phyloP scores from a whole-genome alignment of 1,140 invertebrate species.

The Heliconius eleuchia region DNA sequence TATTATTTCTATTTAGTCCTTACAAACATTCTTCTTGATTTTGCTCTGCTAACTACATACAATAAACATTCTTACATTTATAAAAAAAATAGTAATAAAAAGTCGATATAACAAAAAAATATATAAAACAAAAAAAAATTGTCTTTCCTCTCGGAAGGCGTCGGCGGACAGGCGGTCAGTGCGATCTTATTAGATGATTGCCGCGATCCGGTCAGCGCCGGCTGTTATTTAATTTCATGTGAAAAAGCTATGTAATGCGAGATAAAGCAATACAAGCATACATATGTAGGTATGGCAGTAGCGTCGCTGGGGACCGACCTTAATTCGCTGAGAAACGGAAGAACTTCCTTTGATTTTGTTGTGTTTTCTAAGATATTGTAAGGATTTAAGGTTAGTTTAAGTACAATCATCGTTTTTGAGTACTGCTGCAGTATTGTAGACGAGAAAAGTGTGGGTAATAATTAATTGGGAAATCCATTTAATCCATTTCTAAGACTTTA shows the following conservation, averaged over 20 bases:
- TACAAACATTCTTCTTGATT: no score
- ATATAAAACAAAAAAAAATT: neutral
- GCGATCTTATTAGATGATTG: slow-evolving; percentile 61
- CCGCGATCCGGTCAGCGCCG: slow-evolving; percentile 44
- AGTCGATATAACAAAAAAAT: neutral
- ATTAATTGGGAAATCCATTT: no score
- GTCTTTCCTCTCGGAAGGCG: slow-evolving; percentile 43
- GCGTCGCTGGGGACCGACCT: neutral
- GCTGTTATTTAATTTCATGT: slow-evolving; percentile 44
- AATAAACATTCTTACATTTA: no score
- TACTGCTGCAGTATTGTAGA: no score
- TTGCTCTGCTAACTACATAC: no score
- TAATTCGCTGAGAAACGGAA: neutral
- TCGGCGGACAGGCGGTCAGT: slow-evolving; percentile 43
- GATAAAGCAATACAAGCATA: no score
- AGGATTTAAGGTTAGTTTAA: neutral
- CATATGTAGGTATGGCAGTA: neutral
- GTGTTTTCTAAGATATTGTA: neutral
- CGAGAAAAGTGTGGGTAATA: no score
- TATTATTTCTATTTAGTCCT: no score
- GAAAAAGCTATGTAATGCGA: slow-evolving; percentile 17
- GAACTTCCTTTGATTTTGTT: neutral
- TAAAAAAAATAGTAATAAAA: neutral
- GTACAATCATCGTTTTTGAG: no score
- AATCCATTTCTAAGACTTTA: no score